Conservation (phyloP, 1,140 invertebrate genomes). For the Pachyrhynchus sulphureomaculatus region DNA sequence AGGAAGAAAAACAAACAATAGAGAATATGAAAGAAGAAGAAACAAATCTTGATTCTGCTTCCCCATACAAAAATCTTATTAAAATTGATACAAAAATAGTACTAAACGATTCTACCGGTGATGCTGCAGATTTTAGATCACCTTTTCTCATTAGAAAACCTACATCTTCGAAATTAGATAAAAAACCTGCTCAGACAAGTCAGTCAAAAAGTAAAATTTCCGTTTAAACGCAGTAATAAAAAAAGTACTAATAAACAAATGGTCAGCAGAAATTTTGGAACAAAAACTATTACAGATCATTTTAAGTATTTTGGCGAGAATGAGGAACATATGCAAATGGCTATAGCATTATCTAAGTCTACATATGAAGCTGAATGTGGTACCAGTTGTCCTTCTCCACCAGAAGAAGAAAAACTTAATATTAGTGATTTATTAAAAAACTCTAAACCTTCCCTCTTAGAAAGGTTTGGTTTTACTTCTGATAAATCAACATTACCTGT, state of each 20-base stretch:
- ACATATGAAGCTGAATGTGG: constrained; percentile 41
- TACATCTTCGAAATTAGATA: constrained; percentile 13
- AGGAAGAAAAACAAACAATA: too few species aligned
- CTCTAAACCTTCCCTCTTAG: constrained; percentile 35
- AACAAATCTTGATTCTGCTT: constrained; percentile 2
- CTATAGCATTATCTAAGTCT: constrained; percentile 59
- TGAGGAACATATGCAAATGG: constrained; percentile 58
- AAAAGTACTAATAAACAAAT: constrained; percentile 14
- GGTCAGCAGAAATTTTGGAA: constrained; percentile 16
- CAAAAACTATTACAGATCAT: constrained; percentile 37
- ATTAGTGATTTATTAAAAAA: constrained; percentile 16
- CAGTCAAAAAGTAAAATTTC: constrained; percentile 15
- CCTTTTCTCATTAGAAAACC: constrained; percentile 10
- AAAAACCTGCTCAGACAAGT: constrained; percentile 18
- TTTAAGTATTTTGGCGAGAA: constrained; percentile 51
- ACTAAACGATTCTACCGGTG: constrained; percentile 33
- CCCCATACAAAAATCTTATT: neutral
- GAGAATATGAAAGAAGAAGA: too few species aligned
- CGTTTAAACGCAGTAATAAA: constrained; percentile 21
- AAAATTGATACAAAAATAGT: neutral
- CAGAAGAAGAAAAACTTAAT: constrained; percentile 6
- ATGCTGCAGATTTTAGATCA: constrained; percentile 35
- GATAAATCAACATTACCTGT: constrained; percentile 36
- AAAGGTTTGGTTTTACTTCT: constrained; percentile 46
- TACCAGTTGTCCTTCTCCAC: constrained; percentile 25